phyloP scores from a whole-genome alignment of 1,140 invertebrate species.

The Neodiprion virginianus region DNA sequence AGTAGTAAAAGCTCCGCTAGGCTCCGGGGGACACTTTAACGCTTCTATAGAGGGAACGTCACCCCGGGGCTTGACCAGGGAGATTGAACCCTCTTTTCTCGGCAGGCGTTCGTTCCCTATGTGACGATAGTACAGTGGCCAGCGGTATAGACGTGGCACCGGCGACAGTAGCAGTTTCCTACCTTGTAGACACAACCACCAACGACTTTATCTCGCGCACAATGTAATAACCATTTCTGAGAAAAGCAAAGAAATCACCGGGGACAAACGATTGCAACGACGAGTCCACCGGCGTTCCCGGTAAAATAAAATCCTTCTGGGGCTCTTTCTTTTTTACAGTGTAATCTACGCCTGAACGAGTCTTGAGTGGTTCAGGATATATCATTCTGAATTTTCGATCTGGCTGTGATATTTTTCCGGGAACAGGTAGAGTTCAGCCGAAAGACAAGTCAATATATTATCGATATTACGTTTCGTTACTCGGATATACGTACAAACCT shows the following conservation, averaged over 20 bases:
- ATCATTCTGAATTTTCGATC: neutral
- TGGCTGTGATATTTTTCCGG: too few relatives aligned
- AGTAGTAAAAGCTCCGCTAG: constrained; percentile 46
- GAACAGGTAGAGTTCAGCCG: too few relatives aligned
- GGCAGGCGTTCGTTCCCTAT: constrained; percentile 8
- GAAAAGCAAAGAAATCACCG: constrained; percentile 27
- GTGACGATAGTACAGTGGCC: neutral
- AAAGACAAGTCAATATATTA: too few relatives aligned
- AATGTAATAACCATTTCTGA: constrained; percentile 37
- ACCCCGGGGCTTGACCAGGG: constrained; percentile 39
- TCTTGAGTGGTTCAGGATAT: neutral
- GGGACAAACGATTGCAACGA: constrained; percentile 23
- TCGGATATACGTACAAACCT: too few relatives aligned
- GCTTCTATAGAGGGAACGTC: constrained; percentile 38
- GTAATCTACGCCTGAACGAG: neutral
- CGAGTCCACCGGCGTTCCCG: neutral
- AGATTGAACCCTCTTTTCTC: constrained; percentile 27
- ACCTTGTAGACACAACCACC: constrained; percentile 28
- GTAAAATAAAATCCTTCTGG: neutral
- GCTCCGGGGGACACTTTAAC: constrained; percentile 18
- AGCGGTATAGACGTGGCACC: neutral
- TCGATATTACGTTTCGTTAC: too few relatives aligned
- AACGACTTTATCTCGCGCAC: constrained; percentile 22
- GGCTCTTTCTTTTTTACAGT: neutral
- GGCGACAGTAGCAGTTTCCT: constrained; percentile 12